Percentiles rank a stretch among this genome's conserved stretches.
phyloP scores from a whole-genome alignment of 2,888 invertebrate species.

The Brachyopa scutellaris region DNA sequence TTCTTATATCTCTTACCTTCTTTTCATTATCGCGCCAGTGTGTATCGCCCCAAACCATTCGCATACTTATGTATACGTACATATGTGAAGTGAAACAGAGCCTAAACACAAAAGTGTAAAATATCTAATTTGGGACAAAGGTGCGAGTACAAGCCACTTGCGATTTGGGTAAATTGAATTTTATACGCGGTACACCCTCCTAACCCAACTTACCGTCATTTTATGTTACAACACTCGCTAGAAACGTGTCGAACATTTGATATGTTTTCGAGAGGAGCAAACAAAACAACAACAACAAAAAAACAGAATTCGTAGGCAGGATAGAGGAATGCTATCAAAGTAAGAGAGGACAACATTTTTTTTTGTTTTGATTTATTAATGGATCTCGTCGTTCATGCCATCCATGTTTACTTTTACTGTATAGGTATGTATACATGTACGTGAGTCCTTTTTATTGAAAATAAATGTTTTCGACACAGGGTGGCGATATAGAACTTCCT shows the following conservation, averaged over 20 bases:
- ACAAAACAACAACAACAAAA: not conserved
- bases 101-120: no score
- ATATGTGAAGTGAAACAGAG: no score
- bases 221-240: not conserved
- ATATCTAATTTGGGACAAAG: slow-evolving; percentile 18
- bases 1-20: not conserved
- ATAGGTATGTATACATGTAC: no score
- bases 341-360: not conserved
- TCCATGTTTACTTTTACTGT: not conserved
- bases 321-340: not conserved
- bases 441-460: not conserved
- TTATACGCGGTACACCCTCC: not conserved
- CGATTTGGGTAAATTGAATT: slow-evolving; percentile 13
- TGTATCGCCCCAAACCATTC: not conserved
- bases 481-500: not conserved
- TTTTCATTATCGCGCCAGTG: not conserved
- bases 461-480: not conserved
- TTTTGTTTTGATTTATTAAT: slow-evolving; percentile 35
- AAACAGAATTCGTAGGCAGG: not conserved
- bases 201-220: no score
- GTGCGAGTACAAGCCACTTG: not conserved
- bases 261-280: not conserved
- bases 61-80: not conserved
- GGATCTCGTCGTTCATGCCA: not conserved
- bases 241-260: slow-evolving; percentile 31